Percentiles rank a stretch among this genome's conserved stretches.
These are phyloP conservation scores for Lanistes nyassanus DNA, from an alignment of 1,140 invertebrate genomes.

Conservation along the genomic window DNA sequence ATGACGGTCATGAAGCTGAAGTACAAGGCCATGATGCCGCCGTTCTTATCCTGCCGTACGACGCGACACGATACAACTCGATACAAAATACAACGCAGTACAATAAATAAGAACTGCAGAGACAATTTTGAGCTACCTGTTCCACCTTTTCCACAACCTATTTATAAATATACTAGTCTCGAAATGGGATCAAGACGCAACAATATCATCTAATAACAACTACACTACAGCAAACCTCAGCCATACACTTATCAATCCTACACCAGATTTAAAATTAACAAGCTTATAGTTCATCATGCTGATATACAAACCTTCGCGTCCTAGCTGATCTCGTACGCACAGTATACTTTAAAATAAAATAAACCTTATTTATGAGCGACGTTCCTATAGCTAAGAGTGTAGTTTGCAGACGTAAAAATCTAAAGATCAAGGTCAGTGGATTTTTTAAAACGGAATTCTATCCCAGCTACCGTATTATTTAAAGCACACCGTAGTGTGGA, in stretches of 20 bases:
- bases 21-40: conserved; percentile 83
- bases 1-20: conserved; percentile 96
- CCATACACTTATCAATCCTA: too few species aligned
- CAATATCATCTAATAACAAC: too few species aligned
- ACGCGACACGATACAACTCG: not conserved
- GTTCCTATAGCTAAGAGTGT: not conserved
- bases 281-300: not conserved
- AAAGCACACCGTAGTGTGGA: conserved; percentile 10
- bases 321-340: not conserved
- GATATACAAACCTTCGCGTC: not conserved
- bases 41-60: conserved; percentile 2
- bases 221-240: too few species aligned
- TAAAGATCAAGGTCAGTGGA: too few species aligned
- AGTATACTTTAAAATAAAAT: too few species aligned
- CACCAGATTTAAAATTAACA: too few species aligned
- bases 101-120: not conserved
- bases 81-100: too few species aligned
- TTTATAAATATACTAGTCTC: not conserved
- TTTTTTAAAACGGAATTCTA: too few species aligned
- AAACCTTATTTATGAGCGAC: not conserved
- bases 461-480: too few species aligned
- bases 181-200: too few species aligned
- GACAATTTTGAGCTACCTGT: not conserved
- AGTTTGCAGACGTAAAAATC: not conserved
- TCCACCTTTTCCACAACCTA: not conserved